These are phyloP conservation scores for Plebejus argus DNA, from an alignment of 2,888 invertebrate genomes.

Conservation along the genomic window DNA sequence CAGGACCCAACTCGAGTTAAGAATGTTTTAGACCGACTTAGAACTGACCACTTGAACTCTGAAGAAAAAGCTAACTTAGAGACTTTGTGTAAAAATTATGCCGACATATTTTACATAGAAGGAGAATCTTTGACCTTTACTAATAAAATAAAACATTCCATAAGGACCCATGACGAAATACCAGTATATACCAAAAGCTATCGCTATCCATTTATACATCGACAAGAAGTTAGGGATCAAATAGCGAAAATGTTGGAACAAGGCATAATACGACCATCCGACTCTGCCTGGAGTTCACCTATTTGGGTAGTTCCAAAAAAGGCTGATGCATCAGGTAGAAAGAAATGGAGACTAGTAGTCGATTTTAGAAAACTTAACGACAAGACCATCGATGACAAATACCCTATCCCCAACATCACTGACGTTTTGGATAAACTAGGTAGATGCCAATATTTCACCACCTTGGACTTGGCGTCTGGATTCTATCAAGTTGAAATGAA, in stretches of 20 bases:
- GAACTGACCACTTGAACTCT: not conserved
- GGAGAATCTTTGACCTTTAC: no score
- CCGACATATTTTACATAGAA: no score
- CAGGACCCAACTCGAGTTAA: no score
- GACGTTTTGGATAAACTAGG: constrained; percentile 45
- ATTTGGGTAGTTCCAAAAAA: no score
- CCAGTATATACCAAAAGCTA: constrained; percentile 13
- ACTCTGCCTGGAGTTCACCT: no score
- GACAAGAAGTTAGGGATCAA: constrained; percentile 11
- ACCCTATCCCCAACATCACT: no score
- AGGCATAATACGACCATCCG: constrained; percentile 39
- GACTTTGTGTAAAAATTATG: no score
- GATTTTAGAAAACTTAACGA: no score
- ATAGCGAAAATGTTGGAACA: constrained; percentile 37
- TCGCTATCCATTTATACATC: not conserved
- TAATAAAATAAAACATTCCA: not conserved
- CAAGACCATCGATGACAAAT: no score
- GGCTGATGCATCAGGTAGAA: no score
- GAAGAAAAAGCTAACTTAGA: not conserved
- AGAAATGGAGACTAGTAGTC: no score
- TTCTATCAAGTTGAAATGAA: constrained; percentile 41
- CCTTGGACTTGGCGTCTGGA: constrained; percentile 33
- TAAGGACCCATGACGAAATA: not conserved
- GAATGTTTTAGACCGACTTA: no score
- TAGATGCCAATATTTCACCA: constrained; percentile 38